phyloP scores from a whole-genome alignment of 2,113 vertebrate species.

The Nibea coibor region DNA sequence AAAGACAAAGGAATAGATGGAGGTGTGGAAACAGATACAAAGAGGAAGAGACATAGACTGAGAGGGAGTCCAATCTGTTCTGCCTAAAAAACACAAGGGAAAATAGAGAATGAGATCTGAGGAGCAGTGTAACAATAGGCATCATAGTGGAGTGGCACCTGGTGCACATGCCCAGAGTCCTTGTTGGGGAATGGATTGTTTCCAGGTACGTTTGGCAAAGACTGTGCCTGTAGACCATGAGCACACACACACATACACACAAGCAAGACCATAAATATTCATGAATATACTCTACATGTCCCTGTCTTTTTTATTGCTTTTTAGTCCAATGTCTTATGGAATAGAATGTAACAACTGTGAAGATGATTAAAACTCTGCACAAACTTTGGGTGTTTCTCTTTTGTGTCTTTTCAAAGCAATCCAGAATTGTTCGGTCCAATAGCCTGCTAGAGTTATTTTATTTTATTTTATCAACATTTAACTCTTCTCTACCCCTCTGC shows the following conservation, averaged over 20 bases:
- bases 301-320: slow-evolving; percentile 3
- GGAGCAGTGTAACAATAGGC: slow-evolving; percentile 37
- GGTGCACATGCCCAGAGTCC: slow-evolving; percentile 21
- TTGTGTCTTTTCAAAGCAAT: slow-evolving; percentile 4
- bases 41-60: slow-evolving; percentile 18
- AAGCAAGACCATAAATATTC: neutral
- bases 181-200: slow-evolving; percentile 44
- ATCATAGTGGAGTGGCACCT: slow-evolving; percentile 49
- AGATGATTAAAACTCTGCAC: slow-evolving; percentile 32
- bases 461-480: slow-evolving; percentile 28
- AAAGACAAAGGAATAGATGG: slow-evolving; percentile 66
- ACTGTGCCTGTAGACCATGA: neutral
- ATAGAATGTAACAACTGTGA: slow-evolving; percentile 3
- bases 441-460: slow-evolving; percentile 34
- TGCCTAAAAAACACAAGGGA: neutral
- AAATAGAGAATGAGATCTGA: slow-evolving; percentile 26
- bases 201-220: slow-evolving; percentile 60
- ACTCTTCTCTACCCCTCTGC: slow-evolving; percentile 16
- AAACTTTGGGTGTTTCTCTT: slow-evolving; percentile 23
- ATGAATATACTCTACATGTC: neutral
- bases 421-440: slow-evolving; percentile 8
- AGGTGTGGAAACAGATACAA: slow-evolving; percentile 30
- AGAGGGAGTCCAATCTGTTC: slow-evolving; percentile 43
- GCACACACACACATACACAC: slow-evolving; percentile 20
- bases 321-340: neutral